These are phyloP conservation scores for Reinhardtius hippoglossoides DNA, from an alignment of 2,113 vertebrate species.

Conservation along the genomic window DNA sequence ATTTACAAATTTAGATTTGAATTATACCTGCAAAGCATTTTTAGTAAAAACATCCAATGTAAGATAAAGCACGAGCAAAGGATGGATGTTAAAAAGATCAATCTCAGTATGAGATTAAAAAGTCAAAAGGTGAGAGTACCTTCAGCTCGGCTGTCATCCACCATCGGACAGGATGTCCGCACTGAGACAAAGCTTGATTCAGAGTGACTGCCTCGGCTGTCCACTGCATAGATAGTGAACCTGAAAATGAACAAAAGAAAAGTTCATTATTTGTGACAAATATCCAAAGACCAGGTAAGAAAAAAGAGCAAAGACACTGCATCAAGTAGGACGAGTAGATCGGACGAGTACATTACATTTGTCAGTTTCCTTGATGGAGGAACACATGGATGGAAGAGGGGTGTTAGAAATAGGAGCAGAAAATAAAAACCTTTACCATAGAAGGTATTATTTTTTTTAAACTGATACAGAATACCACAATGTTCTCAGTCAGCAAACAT, in stretches of 20 bases:
- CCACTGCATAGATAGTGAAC: slow-evolving; percentile 93
- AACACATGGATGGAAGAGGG: not conserved
- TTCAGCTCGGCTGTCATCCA: slow-evolving; percentile 97
- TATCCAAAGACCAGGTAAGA: not conserved
- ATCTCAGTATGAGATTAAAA: not conserved
- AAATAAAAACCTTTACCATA: not conserved
- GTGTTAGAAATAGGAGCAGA: too few species aligned
- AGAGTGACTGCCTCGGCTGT: slow-evolving; percentile 92
- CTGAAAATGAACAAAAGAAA: slow-evolving; percentile 72
- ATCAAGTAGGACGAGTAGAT: not conserved
- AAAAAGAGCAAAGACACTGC: not conserved
- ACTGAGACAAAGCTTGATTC: slow-evolving; percentile 92
- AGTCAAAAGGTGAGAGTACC: slow-evolving; percentile 78
- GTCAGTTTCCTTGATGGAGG: not conserved
- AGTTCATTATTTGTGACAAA: not conserved
- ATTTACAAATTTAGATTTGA: not conserved
- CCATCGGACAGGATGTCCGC: slow-evolving; percentile 93
- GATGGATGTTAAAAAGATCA: not conserved
- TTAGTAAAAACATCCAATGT: too few species aligned
- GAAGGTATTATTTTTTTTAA: too few species aligned
- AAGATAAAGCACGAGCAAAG: not conserved
- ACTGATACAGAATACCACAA: not conserved
- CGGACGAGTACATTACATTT: too few species aligned
- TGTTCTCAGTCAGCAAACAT: not conserved
- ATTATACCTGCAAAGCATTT: not conserved